Conservation (phyloP, 2,113 vertebrate genomes). For the Corvus hawaiiensis region DNA sequence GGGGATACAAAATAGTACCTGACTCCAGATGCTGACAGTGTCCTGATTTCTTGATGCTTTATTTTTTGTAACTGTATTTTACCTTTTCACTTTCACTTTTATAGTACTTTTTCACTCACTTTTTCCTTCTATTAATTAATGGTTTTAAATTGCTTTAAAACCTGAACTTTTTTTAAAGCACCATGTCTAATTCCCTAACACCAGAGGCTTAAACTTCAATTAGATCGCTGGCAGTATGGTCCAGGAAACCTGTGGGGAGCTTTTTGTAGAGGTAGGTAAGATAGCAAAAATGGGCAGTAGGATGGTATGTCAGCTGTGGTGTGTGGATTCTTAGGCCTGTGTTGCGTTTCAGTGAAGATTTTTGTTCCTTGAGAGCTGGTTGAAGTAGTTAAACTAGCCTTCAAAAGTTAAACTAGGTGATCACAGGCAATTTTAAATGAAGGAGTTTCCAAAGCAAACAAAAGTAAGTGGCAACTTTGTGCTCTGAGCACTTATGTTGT, state of each 20-base stretch:
- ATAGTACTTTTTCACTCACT: neutral
- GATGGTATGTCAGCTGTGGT: neutral
- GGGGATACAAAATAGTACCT: neutral
- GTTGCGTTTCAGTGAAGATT: neutral
- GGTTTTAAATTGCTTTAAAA: neutral
- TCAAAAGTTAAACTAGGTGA: neutral
- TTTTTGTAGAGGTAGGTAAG: neutral
- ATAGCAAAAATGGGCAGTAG: neutral
- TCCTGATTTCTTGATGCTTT: neutral
- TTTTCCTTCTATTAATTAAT: neutral
- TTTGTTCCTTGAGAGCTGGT: neutral
- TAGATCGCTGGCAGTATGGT: neutral
- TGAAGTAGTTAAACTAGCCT: neutral
- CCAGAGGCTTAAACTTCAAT: neutral
- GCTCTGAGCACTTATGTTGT: neutral
- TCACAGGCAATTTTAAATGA: neutral
- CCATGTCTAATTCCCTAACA: neutral
- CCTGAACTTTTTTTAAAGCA: neutral
- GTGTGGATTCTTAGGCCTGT: neutral
- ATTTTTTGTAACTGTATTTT: neutral
- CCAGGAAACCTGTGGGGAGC: neutral
- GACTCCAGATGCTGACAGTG: neutral
- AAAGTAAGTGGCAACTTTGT: neutral
- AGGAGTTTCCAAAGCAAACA: neutral
- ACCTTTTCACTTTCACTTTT: neutral